These are phyloP conservation scores for Heteromurus nitidus DNA, from an alignment of 2,888 invertebrate species.

Conservation along the genomic window DNA sequence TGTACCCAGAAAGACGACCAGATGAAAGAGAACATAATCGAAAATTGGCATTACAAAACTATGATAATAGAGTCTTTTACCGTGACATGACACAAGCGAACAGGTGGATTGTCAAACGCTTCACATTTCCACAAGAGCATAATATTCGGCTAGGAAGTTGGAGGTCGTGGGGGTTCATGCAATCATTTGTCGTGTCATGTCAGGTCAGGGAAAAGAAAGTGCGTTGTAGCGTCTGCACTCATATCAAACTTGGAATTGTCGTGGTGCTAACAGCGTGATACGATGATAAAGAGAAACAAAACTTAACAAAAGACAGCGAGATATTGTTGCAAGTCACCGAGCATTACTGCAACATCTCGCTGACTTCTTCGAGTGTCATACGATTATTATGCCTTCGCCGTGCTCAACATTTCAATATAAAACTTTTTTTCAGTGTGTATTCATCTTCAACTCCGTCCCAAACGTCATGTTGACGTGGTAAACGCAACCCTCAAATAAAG, in stretches of 20 bases:
- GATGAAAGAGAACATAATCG: slow-evolving; percentile 54
- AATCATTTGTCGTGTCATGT: slow-evolving; percentile 57
- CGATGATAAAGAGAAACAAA: slow-evolving; percentile 37
- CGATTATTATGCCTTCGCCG: too few relatives aligned
- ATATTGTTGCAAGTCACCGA: slow-evolving; percentile 58
- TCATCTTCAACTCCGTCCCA: slow-evolving; percentile 16
- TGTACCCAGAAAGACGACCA: background rate
- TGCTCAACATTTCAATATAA: slow-evolving; percentile 10
- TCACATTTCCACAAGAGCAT: too few relatives aligned
- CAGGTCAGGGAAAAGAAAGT: slow-evolving; percentile 27
- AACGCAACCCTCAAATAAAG: background rate
- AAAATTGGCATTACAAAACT: slow-evolving; percentile 57
- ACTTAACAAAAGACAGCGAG: slow-evolving; percentile 27
- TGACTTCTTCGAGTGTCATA: too few relatives aligned
- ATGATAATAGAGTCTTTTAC: slow-evolving; percentile 45
- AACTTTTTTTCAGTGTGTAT: slow-evolving; percentile 3
- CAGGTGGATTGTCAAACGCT: slow-evolving; percentile 46
- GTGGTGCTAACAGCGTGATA: slow-evolving; percentile 60
- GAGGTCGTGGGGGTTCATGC: slow-evolving; percentile 47
- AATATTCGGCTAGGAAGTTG: background rate
- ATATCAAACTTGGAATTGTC: slow-evolving; percentile 39
- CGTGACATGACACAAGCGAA: slow-evolving; percentile 40
- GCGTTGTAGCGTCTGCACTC: background rate
- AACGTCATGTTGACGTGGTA: slow-evolving; percentile 10
- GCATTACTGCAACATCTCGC: background rate